A percentile compares a stretch with the other conserved stretches of the same genome.
Evolutionary conservation across 2,113 vertebrate genomes (phyloP).

Genomic region (Microtus ochrogaster): DNA sequence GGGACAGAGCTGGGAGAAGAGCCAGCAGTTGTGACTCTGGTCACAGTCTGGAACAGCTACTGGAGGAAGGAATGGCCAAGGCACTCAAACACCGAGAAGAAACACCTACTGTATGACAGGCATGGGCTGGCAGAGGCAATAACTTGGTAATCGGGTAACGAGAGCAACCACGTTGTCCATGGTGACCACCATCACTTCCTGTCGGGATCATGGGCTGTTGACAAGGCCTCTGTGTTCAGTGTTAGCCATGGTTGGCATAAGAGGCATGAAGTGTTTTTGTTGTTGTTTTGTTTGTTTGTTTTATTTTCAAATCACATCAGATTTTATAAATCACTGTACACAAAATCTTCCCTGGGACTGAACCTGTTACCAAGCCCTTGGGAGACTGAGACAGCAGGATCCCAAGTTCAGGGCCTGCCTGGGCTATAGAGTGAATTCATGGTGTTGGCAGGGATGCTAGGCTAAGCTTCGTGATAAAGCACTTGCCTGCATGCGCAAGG

Average conservation of each 20-base stretch:
- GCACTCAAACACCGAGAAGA: neutral
- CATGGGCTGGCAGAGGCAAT: rapidly evolving
- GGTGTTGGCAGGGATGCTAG: neutral
- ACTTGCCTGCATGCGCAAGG: neutral
- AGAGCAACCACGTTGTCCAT: no score
- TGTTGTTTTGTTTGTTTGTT: no score
- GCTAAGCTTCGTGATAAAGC: neutral
- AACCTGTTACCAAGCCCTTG: neutral
- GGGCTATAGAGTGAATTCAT: neutral
- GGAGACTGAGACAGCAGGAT: neutral
- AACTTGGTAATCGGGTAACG: no score
- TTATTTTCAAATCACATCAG: neutral
- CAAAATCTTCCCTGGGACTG: neutral
- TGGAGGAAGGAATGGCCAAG: neutral
- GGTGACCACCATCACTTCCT: neutral
- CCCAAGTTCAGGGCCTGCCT: neutral
- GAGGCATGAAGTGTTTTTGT: neutral
- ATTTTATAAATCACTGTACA: no score
- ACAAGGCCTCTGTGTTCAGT: neutral
- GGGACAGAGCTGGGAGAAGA: neutral
- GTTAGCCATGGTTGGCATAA: no score
- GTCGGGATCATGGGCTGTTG: neutral
- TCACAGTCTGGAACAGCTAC: neutral
- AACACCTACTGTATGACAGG: neutral
- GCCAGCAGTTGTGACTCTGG: neutral